Evolutionary conservation across 2,797 vertebrate species (phyloP).

Genomic region (Hyperoplus immaculatus): DNA sequence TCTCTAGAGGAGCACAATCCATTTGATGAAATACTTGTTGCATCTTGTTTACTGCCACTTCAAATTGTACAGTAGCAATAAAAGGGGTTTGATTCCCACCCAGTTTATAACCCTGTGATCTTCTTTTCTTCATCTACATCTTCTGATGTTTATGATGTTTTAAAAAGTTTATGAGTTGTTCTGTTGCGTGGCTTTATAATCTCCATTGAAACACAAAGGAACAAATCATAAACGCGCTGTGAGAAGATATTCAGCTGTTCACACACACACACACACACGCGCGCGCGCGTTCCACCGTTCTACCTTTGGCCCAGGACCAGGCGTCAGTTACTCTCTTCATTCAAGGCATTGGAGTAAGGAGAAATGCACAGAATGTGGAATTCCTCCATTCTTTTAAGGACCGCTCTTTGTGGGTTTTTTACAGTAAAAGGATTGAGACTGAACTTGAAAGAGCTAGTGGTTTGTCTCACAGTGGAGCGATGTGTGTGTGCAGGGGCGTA

Average conservation of each 20-base stretch:
- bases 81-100: conserved; percentile 38
- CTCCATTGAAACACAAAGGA: conserved; percentile 4
- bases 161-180: conserved; percentile 54
- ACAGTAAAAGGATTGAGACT: conserved; percentile 38
- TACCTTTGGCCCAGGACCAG: conserved; percentile 3
- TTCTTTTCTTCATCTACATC: conserved; percentile 40
- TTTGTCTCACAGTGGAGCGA: conserved; percentile 25
- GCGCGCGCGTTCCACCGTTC: background rate
- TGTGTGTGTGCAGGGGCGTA: conserved; percentile 5
- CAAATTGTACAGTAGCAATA: conserved; percentile 16
- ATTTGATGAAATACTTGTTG: conserved; percentile 45
- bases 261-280: no score
- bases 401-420: conserved; percentile 27
- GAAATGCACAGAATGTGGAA: conserved; percentile 13
- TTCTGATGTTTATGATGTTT: conserved; percentile 57
- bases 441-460: conserved; percentile 54
- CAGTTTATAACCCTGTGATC: conserved; percentile 47
- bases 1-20: conserved; percentile 29
- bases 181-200: background rate
- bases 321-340: conserved; percentile 29
- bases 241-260: conserved; percentile 28
- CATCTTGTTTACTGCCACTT: conserved; percentile 51
- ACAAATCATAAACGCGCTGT: background rate
- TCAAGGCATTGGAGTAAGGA: conserved; percentile 11
- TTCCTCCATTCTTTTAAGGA: conserved; percentile 33